Percentiles rank a stretch among this genome's conserved stretches.
Conservation (phyloP, 2,797 vertebrate species). For the Coilia nasus region DNA sequence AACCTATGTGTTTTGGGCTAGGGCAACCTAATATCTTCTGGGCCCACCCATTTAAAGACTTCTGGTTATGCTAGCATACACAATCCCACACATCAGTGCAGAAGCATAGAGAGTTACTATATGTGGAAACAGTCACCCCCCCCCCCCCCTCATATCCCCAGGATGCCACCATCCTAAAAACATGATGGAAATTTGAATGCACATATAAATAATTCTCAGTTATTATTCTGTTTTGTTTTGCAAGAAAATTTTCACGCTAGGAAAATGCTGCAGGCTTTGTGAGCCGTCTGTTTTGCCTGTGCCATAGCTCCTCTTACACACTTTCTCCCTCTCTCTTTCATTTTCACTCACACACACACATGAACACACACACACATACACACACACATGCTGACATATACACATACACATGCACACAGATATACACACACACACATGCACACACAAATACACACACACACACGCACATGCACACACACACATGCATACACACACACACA, state of each 20-base stretch:
- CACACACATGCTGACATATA: too few species aligned
- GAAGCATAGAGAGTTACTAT: background rate
- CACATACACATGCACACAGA: too few species aligned
- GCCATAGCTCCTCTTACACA: background rate
- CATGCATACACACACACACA: too few species aligned
- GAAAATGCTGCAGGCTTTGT: conserved; percentile 21
- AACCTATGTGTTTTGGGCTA: too few species aligned
- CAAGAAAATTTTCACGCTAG: conserved; percentile 3
- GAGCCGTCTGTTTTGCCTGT: conserved; percentile 25
- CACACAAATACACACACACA: too few species aligned
- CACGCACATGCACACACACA: too few species aligned
- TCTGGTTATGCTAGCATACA: background rate
- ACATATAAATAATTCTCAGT: conserved; percentile 18
- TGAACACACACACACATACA: too few species aligned
- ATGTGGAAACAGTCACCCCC: conserved; percentile 24
- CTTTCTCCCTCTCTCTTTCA: background rate
- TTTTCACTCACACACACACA: too few species aligned
- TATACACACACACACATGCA: too few species aligned
- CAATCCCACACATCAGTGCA: background rate
- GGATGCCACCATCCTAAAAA: background rate
- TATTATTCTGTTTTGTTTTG: conserved; percentile 35
- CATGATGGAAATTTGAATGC: conserved; percentile 14
- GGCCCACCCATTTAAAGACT: too few species aligned
- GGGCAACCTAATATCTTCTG: too few species aligned
- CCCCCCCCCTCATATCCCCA: conserved; percentile 36